Evolutionary conservation across 2,888 invertebrate species (phyloP).

Genomic region (Achlya flavicornis): DNA sequence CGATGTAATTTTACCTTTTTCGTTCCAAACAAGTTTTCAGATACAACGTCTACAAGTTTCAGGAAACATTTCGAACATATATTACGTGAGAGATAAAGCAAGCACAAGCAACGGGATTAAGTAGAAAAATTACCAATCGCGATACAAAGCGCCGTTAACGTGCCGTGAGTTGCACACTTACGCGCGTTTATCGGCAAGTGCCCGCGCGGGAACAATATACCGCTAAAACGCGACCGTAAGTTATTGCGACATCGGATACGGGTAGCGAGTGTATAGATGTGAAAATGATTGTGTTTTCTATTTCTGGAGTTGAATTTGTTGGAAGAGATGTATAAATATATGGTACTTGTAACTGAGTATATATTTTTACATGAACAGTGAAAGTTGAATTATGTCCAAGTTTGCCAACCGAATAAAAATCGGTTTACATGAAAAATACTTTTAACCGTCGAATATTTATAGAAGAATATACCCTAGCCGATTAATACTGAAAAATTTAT

Average conservation of each 20-base stretch:
- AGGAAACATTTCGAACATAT: conserved; percentile 5
- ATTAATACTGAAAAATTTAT: too few species aligned
- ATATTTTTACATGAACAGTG: too few species aligned
- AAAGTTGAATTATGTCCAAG: too few species aligned
- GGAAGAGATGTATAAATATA: neutral
- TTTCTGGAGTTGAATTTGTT: neutral
- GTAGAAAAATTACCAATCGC: conserved; percentile 46
- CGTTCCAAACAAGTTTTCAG: conserved; percentile 3
- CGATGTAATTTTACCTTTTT: too few species aligned
- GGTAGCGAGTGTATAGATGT: neutral
- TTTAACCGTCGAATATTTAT: too few species aligned
- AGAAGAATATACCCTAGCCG: too few species aligned
- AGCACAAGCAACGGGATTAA: conserved; percentile 23
- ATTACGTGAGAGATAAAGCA: conserved; percentile 7
- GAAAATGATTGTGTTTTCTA: conserved; percentile 7
- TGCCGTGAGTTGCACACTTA: conserved; percentile 47
- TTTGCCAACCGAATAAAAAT: too few species aligned
- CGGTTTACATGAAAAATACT: too few species aligned
- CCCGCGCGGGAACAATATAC: conserved; percentile 65
- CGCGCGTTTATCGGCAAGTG: conserved; percentile 60
- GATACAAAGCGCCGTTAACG: conserved; percentile 26
- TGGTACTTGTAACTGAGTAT: neutral
- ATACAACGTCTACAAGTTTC: neutral
- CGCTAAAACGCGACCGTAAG: conserved; percentile 47
- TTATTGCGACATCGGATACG: conserved; percentile 29